Evolutionary conservation across 1,140 invertebrate genomes (phyloP).

Genomic region (Bombus fervidus): DNA sequence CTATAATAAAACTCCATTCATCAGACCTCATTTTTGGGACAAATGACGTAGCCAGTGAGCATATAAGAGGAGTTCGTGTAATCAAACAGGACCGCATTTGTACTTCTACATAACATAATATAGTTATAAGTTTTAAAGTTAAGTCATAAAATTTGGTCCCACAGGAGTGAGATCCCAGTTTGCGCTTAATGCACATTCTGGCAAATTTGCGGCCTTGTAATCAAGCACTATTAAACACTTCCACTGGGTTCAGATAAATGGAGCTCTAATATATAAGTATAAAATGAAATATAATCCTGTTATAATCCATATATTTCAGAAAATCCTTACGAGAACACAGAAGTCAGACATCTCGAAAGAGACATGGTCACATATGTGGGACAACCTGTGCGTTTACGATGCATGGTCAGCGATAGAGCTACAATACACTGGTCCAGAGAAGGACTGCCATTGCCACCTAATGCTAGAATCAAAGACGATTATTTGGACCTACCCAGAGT

Average conservation of each 20-base stretch:
- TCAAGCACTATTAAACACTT: no score
- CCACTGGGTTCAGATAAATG: no score
- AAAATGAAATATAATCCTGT: background rate
- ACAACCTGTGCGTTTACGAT: conserved; percentile 84
- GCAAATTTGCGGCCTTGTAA: no score
- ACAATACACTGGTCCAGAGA: conserved; percentile 84
- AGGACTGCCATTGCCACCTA: conserved; percentile 78
- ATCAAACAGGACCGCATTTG: no score
- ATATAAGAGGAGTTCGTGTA: no score
- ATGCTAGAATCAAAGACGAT: conserved; percentile 73
- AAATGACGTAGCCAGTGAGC: no score
- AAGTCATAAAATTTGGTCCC: no score
- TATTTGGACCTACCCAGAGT: conserved; percentile 80
- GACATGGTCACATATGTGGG: conserved; percentile 83
- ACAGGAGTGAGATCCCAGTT: no score
- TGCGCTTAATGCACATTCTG: no score
- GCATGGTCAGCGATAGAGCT: conserved; percentile 80
- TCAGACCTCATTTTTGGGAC: no score
- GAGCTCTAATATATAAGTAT: background rate
- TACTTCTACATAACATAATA: no score
- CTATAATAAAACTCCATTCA: background rate
- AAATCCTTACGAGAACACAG: conserved; percentile 71
- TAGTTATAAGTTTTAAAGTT: no score
- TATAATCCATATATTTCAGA: conserved; percentile 55
- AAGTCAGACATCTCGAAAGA: conserved; percentile 73